phyloP scores from a whole-genome alignment of 2,113 vertebrate genomes.

The Uropsilus gracilis region DNA sequence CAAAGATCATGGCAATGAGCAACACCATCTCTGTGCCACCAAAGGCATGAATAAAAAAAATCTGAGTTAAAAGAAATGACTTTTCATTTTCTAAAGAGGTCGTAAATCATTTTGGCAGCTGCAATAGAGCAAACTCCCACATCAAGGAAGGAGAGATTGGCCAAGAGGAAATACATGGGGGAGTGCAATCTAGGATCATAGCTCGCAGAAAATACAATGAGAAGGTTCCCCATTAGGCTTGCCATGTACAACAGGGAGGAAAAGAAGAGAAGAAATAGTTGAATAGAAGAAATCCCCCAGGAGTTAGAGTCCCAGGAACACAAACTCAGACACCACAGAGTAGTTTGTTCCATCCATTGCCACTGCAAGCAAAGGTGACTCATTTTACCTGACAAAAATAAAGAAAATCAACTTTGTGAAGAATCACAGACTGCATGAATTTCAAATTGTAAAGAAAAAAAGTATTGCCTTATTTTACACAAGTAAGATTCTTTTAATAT shows the following conservation, averaged over 20 bases:
- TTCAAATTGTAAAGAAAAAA: neutral
- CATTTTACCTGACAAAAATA: neutral
- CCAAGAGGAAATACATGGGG: conserved; percentile 59
- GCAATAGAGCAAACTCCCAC: conserved; percentile 55
- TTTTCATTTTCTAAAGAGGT: conserved; percentile 51
- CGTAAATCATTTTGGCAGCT: conserved; percentile 60
- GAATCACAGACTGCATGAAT: neutral
- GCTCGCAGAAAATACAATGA: conserved; percentile 47
- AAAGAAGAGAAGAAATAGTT: conserved; percentile 47
- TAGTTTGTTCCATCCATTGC: conserved; percentile 18
- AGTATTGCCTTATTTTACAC: neutral
- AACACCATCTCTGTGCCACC: conserved; percentile 57
- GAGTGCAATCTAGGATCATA: neutral
- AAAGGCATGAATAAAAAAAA: conserved; percentile 55
- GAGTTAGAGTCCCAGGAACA: conserved; percentile 59
- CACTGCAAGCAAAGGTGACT: neutral
- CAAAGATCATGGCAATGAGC: conserved; percentile 59
- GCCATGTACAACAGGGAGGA: conserved; percentile 42
- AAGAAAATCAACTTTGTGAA: neutral
- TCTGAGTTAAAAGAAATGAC: conserved; percentile 64
- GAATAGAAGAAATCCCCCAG: neutral
- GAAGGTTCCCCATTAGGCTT: conserved; percentile 48
- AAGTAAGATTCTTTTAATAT: neutral
- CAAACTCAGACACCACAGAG: conserved; percentile 49
- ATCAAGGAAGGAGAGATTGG: conserved; percentile 55